Evolutionary conservation across 2,797 vertebrate species (phyloP), one percentile per base, ranked within the genome.

Genomic region (Gorsachius magnificus): DNA sequence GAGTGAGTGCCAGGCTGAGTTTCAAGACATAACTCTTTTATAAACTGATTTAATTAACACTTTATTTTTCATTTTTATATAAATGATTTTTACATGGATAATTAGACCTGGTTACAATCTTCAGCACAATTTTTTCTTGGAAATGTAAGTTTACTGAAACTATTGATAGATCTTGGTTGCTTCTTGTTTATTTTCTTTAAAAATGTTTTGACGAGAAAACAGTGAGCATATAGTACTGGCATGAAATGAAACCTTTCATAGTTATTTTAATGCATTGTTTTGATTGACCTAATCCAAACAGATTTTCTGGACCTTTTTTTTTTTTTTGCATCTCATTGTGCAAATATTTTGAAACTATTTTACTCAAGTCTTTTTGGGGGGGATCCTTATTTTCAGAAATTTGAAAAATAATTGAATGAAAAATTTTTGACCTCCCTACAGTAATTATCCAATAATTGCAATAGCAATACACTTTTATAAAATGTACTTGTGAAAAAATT

Each of bases 111-210:
- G 16, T 63, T 9, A 43, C 13, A 48, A 9, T 26, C 6, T 69
- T 57, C 50, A 76, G 36, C 8, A 66, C 2, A 69, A 2, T 9
- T 31, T 60, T 83, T 74, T 11, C 5, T 74, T 83, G 6, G 16
- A 66, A 83, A 71, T 58, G 14, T 3, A 81, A 9, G 3, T 50
- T 80, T 70, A 43, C 11, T 66, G 35, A 77, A 74, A 51, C 5
- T 50, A 28, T 19, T 58, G 46, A 48, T 6, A 50, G 20, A 36
- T 72, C 7, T 12, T 0, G 0, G 1, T 51, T 74, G 1, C 1
- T 77, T n/a, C 29, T 36, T 51, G 2, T 24, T 58, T 51, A 29
- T 91, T 69, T 81, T 28, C 9, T 64, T 36, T 63, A 70, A 58
- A 8, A 11, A 3, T 41, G 15, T 3, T 64, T 53, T 54, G 8